Conservation (phyloP, 2,797 vertebrate species). For the Bradypodion pumilum region DNA sequence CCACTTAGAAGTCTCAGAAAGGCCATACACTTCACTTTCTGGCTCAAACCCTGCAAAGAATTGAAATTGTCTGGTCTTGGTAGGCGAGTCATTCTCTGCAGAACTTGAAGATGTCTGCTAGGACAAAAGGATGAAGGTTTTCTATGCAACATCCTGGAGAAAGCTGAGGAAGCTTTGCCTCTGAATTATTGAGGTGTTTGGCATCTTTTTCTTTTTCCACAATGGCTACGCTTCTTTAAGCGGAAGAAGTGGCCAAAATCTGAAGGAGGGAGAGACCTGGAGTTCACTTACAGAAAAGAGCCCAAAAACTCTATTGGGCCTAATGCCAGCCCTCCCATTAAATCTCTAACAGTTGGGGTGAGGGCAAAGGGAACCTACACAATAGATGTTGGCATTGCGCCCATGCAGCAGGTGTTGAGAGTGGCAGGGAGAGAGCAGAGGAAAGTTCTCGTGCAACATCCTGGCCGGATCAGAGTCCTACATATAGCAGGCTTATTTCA, state of each 20-base stretch:
- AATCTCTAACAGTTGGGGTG: slow-evolving; percentile 53
- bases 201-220: slow-evolving; percentile 52
- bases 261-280: slow-evolving; percentile 31
- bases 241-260: slow-evolving; percentile 55
- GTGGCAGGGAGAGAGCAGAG: slow-evolving; percentile 21
- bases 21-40: background rate
- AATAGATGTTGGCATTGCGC: slow-evolving; percentile 71
- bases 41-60: background rate
- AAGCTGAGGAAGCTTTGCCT: slow-evolving; percentile 39
- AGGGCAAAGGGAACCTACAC: slow-evolving; percentile 66
- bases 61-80: slow-evolving; percentile 4
- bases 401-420: slow-evolving; percentile 73
- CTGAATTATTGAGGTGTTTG: slow-evolving; percentile 62
- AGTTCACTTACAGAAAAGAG: slow-evolving; percentile 54
- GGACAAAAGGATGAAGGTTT: slow-evolving; percentile 41
- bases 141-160: slow-evolving; percentile 19
- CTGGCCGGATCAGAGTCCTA: slow-evolving; percentile 67
- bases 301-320: slow-evolving; percentile 61
- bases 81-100: slow-evolving; percentile 11
- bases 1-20: background rate
- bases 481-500: slow-evolving; percentile 8
- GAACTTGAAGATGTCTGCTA: slow-evolving; percentile 12
- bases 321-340: slow-evolving; percentile 64
- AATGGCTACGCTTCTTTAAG: slow-evolving; percentile 56
- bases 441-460: slow-evolving; percentile 65